Evolutionary conservation across 1,140 invertebrate species (phyloP).

Genomic region (Aporrectodea caliginosa): DNA sequence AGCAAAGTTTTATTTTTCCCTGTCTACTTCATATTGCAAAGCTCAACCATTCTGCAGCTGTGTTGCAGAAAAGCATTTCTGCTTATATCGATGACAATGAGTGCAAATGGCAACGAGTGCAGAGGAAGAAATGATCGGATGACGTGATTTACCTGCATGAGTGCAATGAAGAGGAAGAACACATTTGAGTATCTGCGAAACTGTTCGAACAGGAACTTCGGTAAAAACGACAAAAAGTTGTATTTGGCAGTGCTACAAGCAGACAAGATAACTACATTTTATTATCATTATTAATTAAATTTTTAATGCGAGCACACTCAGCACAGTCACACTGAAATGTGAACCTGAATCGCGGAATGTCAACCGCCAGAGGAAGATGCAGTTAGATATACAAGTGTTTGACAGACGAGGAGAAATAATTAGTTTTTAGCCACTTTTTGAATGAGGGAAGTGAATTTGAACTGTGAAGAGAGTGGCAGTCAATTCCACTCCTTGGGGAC

Average conservation of each 20-base stretch:
- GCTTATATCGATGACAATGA: not conserved
- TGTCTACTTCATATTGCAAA: not conserved
- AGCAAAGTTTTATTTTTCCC: not conserved
- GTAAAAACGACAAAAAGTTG: constrained; percentile 86
- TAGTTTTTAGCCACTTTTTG: not conserved
- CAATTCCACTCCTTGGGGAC: too few species aligned
- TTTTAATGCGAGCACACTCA: not conserved
- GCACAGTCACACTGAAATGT: not conserved
- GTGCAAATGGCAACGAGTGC: not conserved
- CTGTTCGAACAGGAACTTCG: constrained; percentile 95
- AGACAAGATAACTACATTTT: not conserved
- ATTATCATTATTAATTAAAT: too few species aligned
- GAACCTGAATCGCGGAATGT: not conserved
- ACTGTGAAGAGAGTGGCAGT: too few species aligned
- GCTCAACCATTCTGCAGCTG: not conserved
- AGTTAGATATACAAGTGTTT: too few species aligned
- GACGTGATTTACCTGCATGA: constrained; percentile 57
- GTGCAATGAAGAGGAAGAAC: constrained; percentile 95
- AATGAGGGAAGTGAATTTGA: not conserved
- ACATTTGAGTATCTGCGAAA: constrained; percentile 96
- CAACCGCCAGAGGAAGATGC: too few species aligned
- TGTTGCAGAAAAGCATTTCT: not conserved
- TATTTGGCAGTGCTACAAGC: constrained; percentile 82
- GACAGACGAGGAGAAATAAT: too few species aligned
- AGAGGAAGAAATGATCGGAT: not conserved